These are phyloP conservation scores for Rhinoraja longicauda DNA, from an alignment of 2,797 vertebrate genomes.

Conservation along the genomic window DNA sequence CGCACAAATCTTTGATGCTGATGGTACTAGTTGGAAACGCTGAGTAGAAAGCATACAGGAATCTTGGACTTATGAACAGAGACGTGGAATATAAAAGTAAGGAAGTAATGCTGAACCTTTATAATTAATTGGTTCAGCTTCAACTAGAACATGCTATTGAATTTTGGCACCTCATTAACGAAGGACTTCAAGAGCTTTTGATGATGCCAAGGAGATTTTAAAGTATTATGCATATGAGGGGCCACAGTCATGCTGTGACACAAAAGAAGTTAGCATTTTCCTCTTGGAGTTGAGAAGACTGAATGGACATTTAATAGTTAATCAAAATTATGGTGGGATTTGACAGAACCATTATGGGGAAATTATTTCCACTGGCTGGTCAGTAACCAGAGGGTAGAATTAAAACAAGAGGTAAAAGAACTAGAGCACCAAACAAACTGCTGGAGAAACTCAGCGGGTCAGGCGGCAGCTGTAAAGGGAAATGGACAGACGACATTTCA, in stretches of 20 bases:
- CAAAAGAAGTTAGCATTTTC: not conserved
- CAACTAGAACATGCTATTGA: not conserved
- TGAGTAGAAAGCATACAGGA: not conserved
- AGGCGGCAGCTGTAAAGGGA: too few species aligned
- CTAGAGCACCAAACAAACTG: not conserved
- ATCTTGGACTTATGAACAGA: not conserved
- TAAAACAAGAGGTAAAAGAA: not conserved
- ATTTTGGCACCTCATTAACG: not conserved
- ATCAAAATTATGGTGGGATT: conserved; percentile 1
- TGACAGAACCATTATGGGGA: not conserved
- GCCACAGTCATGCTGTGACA: not conserved
- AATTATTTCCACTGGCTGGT: not conserved
- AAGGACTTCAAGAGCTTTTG: not conserved
- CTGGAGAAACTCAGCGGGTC: too few species aligned
- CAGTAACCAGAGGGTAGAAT: not conserved
- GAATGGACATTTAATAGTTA: not conserved
- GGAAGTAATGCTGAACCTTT: not conserved
- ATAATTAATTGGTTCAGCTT: not conserved
- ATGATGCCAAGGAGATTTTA: not conserved
- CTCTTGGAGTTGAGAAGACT: not conserved
- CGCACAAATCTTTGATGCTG: not conserved
- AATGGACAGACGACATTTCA: too few species aligned
- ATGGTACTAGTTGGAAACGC: not conserved
- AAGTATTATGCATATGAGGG: not conserved
- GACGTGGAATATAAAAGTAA: not conserved